phyloP scores from a whole-genome alignment of 30 jellyfish, hydroid and myxozoan genomes.

The Aurelia sp. region DNA sequence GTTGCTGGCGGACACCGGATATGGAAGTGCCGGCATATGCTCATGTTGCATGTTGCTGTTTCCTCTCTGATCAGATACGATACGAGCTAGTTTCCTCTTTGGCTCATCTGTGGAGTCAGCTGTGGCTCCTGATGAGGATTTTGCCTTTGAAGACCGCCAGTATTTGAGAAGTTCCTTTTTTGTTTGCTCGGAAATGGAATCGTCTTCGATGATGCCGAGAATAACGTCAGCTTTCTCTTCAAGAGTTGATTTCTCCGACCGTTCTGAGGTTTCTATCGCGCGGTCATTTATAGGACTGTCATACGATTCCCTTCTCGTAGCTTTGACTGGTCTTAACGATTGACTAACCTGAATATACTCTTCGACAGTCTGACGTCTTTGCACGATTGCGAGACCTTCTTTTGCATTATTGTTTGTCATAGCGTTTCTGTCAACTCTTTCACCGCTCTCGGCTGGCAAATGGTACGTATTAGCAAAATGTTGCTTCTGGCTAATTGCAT shows the following conservation, averaged over 20 bases:
- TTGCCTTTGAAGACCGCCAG: constrained; percentile 28
- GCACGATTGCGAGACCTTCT: not conserved
- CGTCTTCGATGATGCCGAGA: constrained; percentile 26
- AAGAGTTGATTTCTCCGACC: not conserved
- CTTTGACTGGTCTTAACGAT: not conserved
- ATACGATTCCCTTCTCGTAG: not conserved
- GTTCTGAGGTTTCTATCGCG: not conserved
- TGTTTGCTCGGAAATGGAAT: constrained; percentile 42
- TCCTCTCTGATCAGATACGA: not conserved
- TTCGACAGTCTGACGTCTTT: not conserved
- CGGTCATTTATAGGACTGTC: not conserved
- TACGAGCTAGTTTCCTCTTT: not conserved
- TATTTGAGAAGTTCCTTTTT: constrained; percentile 27
- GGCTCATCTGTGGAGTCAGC: constrained; percentile 1
- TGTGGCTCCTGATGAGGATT: not conserved
- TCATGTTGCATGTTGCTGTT: not conserved
- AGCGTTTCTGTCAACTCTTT: not conserved
- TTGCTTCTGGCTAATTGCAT: no score
- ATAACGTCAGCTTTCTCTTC: constrained; percentile 27
- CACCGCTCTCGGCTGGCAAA: not conserved
- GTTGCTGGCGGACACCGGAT: no score
- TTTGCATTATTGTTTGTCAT: not conserved
- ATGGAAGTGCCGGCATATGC: no score
- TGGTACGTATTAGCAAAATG: no score
- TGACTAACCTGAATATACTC: not conserved